A percentile compares a stretch with the other conserved stretches of the same genome.
phyloP scores from a whole-genome alignment of 1,140 invertebrate species.

The Mamestra configurata region DNA sequence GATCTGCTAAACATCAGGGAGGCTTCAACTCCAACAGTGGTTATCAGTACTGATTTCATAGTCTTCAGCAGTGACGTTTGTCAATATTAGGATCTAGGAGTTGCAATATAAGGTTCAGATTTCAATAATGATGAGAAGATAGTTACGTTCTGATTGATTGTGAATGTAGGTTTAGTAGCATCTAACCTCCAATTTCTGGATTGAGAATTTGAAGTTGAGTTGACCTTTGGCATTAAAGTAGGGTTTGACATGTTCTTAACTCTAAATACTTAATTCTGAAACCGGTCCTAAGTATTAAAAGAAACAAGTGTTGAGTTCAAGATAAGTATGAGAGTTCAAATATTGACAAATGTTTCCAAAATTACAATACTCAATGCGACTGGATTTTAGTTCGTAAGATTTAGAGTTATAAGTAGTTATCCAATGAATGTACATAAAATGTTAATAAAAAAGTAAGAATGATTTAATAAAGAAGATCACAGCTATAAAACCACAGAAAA shows the following conservation, averaged over 20 bases:
- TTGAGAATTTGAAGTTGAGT: too few relatives aligned
- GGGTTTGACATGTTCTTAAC: too few relatives aligned
- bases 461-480: slow-evolving; percentile 32
- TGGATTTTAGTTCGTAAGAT: background rate
- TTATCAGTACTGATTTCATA: slow-evolving; percentile 46
- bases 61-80: background rate
- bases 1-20: slow-evolving; percentile 61
- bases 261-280: too few relatives aligned
- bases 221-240: too few relatives aligned
- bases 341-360: slow-evolving; percentile 2
- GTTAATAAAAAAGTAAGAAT: slow-evolving; percentile 14
- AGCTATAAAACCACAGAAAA: background rate
- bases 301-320: too few relatives aligned
- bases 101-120: background rate
- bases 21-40: slow-evolving; percentile 65
- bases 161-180: too few relatives aligned
- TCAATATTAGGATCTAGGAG: background rate
- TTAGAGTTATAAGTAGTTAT: slow-evolving; percentile 8
- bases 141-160: too few relatives aligned
- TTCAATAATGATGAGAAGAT: too few relatives aligned
- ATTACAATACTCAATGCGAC: background rate
- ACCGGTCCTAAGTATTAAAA: too few relatives aligned
- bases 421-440: slow-evolving; percentile 2
- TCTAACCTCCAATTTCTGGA: too few relatives aligned
- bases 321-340: background rate